Conservation (phyloP, 2,113 vertebrate genomes). For the Gallinago media region DNA sequence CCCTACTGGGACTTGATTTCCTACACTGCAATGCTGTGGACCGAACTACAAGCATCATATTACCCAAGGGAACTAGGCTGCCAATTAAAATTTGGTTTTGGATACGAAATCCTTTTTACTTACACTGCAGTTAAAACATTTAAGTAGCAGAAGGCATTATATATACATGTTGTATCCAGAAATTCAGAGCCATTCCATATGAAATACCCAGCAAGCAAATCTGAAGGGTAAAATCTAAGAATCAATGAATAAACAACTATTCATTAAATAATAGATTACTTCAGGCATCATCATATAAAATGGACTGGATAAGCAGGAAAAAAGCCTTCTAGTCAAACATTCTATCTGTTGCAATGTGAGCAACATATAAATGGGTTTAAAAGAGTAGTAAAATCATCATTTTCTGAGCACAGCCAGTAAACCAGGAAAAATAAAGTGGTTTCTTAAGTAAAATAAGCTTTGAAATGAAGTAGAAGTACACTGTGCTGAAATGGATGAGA, state of each 20-base stretch:
- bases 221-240: neutral
- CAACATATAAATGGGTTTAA: constrained; percentile 6
- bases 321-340: neutral
- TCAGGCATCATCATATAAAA: constrained; percentile 3
- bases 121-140: neutral
- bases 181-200: neutral
- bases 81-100: neutral
- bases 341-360: neutral
- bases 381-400: constrained; percentile 2
- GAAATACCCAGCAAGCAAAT: neutral
- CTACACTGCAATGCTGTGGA: neutral
- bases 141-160: neutral
- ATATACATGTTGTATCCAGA: neutral
- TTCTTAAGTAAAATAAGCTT: constrained; percentile 54
- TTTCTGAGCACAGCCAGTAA: constrained; percentile 26
- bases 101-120: neutral
- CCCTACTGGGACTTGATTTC: neutral
- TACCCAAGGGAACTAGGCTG: neutral
- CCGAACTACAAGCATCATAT: neutral
- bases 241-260: neutral
- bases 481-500: constrained; percentile 42
- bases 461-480: constrained; percentile 56
- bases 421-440: neutral
- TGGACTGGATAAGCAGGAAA: neutral
- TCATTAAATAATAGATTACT: neutral